These are phyloP conservation scores for Leptopilina drosophilae DNA, from an alignment of 2,888 invertebrate species.

Conservation along the genomic window DNA sequence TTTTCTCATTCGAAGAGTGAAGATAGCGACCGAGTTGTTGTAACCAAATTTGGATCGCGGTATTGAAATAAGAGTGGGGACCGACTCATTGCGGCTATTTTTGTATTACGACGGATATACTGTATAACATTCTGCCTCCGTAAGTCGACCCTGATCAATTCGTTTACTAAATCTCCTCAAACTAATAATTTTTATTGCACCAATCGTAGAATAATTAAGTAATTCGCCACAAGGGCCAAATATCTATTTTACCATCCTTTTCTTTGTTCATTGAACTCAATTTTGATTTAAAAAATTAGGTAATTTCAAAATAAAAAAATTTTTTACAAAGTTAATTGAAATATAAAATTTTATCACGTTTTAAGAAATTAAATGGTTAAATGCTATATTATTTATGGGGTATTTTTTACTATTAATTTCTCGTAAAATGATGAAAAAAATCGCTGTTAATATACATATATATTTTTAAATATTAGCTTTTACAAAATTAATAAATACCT, in stretches of 20 bases:
- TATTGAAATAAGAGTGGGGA: constrained; percentile 74
- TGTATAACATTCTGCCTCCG: constrained; percentile 60
- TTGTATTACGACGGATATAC: constrained; percentile 72
- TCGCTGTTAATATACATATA: too few relatives aligned
- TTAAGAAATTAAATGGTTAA: too few relatives aligned
- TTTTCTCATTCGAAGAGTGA: constrained; percentile 28
- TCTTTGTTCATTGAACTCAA: too few relatives aligned
- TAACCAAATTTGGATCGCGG: constrained; percentile 81
- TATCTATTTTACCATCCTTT: too few relatives aligned
- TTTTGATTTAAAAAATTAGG: background rate
- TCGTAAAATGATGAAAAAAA: too few relatives aligned
- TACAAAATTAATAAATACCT: too few relatives aligned
- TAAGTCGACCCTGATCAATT: constrained; percentile 48
- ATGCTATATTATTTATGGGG: too few relatives aligned
- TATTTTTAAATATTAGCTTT: too few relatives aligned
- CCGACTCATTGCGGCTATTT: constrained; percentile 75
- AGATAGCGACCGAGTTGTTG: constrained; percentile 72
- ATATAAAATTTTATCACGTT: too few relatives aligned
- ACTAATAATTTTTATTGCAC: background rate
- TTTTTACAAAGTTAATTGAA: background rate
- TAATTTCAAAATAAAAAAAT: background rate
- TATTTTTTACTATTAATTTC: too few relatives aligned
- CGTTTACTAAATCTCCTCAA: constrained; percentile 37
- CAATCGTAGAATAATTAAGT: constrained; percentile 16
- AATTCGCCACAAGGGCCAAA: too few relatives aligned